Evolutionary conservation across 1,140 invertebrate genomes (phyloP).

Genomic region (Lepidostoma basale): DNA sequence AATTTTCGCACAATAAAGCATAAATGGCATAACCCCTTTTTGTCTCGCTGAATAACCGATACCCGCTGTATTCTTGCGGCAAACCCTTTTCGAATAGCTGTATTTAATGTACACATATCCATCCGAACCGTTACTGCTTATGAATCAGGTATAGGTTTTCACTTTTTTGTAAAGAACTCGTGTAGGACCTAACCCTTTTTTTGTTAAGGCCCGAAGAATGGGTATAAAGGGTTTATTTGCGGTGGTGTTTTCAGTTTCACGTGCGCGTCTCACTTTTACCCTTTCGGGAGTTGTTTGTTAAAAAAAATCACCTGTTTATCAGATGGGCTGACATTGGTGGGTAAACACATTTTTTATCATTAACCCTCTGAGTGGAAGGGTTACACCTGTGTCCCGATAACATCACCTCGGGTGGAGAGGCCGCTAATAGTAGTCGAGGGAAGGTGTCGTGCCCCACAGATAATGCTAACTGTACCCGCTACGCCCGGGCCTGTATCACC

Average conservation of each 20-base stretch:
- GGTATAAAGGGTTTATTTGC: constrained; percentile 35
- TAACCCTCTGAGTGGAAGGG: constrained; percentile 2
- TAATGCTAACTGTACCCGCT: background rate
- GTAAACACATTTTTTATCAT: constrained; percentile 38
- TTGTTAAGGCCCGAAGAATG: constrained; percentile 26
- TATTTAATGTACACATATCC: too few relatives aligned
- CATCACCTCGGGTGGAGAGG: constrained; percentile 19
- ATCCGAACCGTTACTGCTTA: constrained; percentile 20
- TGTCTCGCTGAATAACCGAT: constrained; percentile 8
- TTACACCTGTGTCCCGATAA: constrained; percentile 41
- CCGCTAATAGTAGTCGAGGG: constrained; percentile 12
- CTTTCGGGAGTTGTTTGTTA: constrained; percentile 19
- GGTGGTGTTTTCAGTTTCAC: constrained; percentile 6
- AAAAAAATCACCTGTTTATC: constrained; percentile 45
- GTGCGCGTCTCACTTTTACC: constrained; percentile 21
- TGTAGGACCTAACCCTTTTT: constrained; percentile 39
- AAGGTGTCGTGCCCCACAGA: constrained; percentile 30
- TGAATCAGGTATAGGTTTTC: constrained; percentile 40
- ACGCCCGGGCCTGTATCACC: too few relatives aligned
- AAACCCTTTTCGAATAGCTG: constrained; percentile 29
- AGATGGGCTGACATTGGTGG: constrained; percentile 30
- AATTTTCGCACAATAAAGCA: constrained; percentile 24
- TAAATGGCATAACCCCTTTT: constrained; percentile 35
- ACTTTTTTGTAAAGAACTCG: constrained; percentile 34
- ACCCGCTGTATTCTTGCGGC: constrained; percentile 14